Evolutionary conservation across 2,113 vertebrate genomes (phyloP).

Genomic region (Poeciliopsis retropinna): DNA sequence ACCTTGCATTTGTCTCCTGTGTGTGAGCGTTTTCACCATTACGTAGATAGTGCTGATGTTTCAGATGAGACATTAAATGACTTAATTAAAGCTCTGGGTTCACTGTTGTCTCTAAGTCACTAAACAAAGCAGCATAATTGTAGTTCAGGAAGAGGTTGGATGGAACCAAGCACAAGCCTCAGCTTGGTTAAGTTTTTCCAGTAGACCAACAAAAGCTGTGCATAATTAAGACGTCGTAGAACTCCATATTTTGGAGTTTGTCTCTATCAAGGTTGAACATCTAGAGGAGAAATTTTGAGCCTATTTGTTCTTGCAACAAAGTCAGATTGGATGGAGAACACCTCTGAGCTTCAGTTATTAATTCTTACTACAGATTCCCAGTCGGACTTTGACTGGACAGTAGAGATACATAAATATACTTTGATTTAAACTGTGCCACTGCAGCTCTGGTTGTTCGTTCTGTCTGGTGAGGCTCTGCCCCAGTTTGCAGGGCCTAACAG

Average conservation of each 20-base stretch:
- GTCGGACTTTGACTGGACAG: no score
- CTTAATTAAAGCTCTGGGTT: slow-evolving; percentile 55
- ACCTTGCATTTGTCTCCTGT: slow-evolving; percentile 66
- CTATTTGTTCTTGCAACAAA: no score
- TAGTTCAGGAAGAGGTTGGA: no score
- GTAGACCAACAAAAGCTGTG: background rate
- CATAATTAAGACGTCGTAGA: background rate
- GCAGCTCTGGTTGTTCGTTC: background rate
- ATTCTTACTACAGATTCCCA: no score
- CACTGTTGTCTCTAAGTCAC: slow-evolving; percentile 17
- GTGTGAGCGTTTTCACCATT: slow-evolving; percentile 55
- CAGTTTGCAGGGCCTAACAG: background rate
- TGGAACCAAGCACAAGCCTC: no score
- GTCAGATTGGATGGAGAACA: no score
- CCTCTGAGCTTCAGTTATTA: no score
- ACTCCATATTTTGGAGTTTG: background rate
- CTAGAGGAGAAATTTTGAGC: no score
- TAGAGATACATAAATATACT: background rate
- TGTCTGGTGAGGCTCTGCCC: background rate
- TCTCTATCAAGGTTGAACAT: no score
- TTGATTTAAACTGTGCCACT: background rate
- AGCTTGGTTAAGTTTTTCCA: background rate
- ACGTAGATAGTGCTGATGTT: slow-evolving; percentile 67
- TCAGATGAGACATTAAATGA: slow-evolving; percentile 72
- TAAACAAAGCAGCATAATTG: background rate